Conservation (phyloP, 2,888 invertebrate genomes). For the Cenopis cana region DNA sequence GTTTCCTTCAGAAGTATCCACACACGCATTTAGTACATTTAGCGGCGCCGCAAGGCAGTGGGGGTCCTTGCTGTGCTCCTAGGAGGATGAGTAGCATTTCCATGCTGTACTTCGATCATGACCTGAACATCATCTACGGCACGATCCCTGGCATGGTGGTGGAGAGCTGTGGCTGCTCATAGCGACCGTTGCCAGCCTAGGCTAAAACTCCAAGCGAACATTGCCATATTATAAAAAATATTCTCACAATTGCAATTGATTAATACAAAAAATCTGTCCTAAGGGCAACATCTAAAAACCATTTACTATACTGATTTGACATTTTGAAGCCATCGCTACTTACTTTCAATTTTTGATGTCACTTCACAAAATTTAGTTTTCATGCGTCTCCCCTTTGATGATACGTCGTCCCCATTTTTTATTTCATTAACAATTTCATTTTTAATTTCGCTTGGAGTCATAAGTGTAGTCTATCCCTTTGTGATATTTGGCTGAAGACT, state of each 20-base stretch:
- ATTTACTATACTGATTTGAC: too few relatives aligned
- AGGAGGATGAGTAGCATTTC: constrained; percentile 94
- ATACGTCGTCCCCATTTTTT: background rate
- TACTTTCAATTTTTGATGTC: background rate
- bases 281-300: background rate
- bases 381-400: background rate
- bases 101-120: constrained; percentile 96
- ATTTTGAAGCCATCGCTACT: background rate
- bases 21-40: constrained; percentile 95
- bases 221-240: constrained; percentile 5
- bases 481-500: constrained; percentile 82
- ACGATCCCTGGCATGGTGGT: constrained; percentile 97
- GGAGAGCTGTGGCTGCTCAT: constrained; percentile 96
- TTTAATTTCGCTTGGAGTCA: constrained; percentile 41
- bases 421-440: background rate
- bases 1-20: constrained; percentile 93
- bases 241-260: background rate
- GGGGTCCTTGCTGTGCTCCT: constrained; percentile 97
- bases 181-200: constrained; percentile 60
- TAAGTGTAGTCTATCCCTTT: constrained; percentile 69
- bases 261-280: background rate
- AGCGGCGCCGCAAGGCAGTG: constrained; percentile 90
- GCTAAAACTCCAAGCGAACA: constrained; percentile 59
- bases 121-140: constrained; percentile 94
- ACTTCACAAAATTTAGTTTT: background rate